Conservation (phyloP, 2,888 invertebrate species). For the Hanleya hanleyi region DNA sequence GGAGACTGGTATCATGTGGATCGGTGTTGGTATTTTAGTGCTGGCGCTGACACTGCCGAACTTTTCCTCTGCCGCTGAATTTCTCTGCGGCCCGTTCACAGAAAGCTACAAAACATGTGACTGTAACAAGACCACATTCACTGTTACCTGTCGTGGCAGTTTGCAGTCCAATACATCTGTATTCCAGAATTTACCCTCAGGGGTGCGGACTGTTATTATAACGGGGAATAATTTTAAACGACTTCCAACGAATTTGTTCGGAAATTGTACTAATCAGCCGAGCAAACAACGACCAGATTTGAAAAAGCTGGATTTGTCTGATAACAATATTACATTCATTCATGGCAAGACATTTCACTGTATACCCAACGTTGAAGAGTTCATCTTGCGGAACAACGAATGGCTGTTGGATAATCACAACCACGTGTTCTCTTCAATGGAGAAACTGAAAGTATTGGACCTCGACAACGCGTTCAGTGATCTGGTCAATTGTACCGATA, state of each 20-base stretch:
- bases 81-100: too few relatives aligned
- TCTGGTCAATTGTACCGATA: constrained; percentile 28
- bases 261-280: constrained; percentile 36
- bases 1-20: too few relatives aligned
- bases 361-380: constrained; percentile 32
- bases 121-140: too few relatives aligned
- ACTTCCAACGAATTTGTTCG: constrained; percentile 41
- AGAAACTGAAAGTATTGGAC: constrained; percentile 34
- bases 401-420: constrained; percentile 41
- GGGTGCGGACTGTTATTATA: constrained; percentile 31
- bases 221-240: constrained; percentile 40
- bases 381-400: constrained; percentile 41
- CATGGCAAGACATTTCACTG: constrained; percentile 52
- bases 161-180: too few relatives aligned
- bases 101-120: too few relatives aligned
- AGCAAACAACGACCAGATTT: constrained; percentile 4
- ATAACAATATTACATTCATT: constrained; percentile 39
- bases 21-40: too few relatives aligned
- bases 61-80: too few relatives aligned
- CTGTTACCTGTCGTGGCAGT: too few relatives aligned
- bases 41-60: too few relatives aligned
- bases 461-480: constrained; percentile 46
- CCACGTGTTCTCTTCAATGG: constrained; percentile 39
- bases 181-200: background rate
- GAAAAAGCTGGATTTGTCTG: constrained; percentile 34